Percentiles rank a stretch among this genome's conserved stretches.
Evolutionary conservation across 2,888 invertebrate species (phyloP).

Genomic region (Cetonia aurata): DNA sequence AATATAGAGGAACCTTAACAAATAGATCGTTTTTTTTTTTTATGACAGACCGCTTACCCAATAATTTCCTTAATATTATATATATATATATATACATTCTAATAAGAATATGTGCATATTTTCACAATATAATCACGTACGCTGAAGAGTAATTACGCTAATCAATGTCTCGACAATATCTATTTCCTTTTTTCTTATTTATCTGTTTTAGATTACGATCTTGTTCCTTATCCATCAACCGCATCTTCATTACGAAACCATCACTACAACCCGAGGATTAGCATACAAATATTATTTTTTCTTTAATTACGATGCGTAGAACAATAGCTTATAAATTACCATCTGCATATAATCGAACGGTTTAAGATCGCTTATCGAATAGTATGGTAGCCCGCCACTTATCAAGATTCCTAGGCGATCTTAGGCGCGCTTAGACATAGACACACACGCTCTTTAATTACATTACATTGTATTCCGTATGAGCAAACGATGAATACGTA

Average conservation of each 20-base stretch:
- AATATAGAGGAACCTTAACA: no score
- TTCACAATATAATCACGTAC: no score
- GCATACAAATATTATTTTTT: constrained; percentile 31
- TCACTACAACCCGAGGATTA: constrained; percentile 12
- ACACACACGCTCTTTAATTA: constrained; percentile 19
- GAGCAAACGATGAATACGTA: constrained; percentile 34
- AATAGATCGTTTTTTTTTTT: no score
- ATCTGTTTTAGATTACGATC: constrained; percentile 27
- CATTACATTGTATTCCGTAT: constrained; percentile 37
- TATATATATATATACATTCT: no score
- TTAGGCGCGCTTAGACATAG: neutral
- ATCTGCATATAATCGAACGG: constrained; percentile 28
- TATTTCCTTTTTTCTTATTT: constrained; percentile 12
- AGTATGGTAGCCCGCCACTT: constrained; percentile 5
- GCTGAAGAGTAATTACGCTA: no score
- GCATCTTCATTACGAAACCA: constrained; percentile 25
- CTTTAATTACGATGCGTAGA: constrained; percentile 30
- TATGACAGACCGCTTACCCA: no score
- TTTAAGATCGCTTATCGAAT: constrained; percentile 31
- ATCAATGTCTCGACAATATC: no score
- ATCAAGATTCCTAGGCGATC: constrained; percentile 28
- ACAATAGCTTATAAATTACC: constrained; percentile 34
- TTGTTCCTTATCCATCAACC: constrained; percentile 18
- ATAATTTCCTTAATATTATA: no score
- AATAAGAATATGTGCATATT: no score